Conservation (phyloP, 64 coral and sea anemone species). For the Catalaphyllia jardinei region DNA sequence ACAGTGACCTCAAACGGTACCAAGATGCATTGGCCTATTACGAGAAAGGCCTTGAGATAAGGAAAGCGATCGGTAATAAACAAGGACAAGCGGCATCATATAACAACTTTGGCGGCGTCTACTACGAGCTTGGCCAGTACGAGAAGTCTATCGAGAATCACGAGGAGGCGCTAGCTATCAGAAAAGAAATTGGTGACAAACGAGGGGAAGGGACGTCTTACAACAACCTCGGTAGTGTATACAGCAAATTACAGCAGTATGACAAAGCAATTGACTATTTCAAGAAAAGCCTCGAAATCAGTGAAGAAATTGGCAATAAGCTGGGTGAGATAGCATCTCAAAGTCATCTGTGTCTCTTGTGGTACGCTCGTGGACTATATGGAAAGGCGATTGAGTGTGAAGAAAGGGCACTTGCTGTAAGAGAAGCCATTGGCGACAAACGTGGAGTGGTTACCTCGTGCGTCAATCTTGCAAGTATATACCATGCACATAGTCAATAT, state of each 20-base stretch:
- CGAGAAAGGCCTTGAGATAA: slow-evolving; percentile 26
- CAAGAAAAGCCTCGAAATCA: slow-evolving; percentile 1
- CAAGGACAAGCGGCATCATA: slow-evolving; percentile 32
- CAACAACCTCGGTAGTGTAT: slow-evolving; percentile 35
- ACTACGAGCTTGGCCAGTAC: neutral
- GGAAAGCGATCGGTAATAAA: slow-evolving; percentile 3
- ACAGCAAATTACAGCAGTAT: slow-evolving; percentile 1
- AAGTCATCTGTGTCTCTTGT: neutral
- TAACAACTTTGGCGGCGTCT: slow-evolving; percentile 39
- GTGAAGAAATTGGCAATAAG: slow-evolving; percentile 33
- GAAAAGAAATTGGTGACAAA: slow-evolving; percentile 42
- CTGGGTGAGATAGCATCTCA: neutral
- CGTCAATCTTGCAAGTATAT: slow-evolving; percentile 3
- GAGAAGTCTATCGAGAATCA: slow-evolving; percentile 23
- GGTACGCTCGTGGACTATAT: neutral
- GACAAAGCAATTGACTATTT: slow-evolving; percentile 9
- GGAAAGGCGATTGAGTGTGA: neutral
- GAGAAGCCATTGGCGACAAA: neutral
- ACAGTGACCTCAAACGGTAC: slow-evolving; percentile 3
- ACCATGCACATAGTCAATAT: neutral
- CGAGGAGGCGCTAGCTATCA: slow-evolving; percentile 17
- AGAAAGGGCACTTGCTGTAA: neutral
- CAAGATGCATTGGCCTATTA: slow-evolving; percentile 14
- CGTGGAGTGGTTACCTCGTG: neutral
- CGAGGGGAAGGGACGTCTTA: slow-evolving; percentile 39